Percentiles rank a stretch among this genome's conserved stretches.
These are phyloP conservation scores for Ariolimax columbianus DNA, from an alignment of 2,888 invertebrate genomes.

Conservation along the genomic window DNA sequence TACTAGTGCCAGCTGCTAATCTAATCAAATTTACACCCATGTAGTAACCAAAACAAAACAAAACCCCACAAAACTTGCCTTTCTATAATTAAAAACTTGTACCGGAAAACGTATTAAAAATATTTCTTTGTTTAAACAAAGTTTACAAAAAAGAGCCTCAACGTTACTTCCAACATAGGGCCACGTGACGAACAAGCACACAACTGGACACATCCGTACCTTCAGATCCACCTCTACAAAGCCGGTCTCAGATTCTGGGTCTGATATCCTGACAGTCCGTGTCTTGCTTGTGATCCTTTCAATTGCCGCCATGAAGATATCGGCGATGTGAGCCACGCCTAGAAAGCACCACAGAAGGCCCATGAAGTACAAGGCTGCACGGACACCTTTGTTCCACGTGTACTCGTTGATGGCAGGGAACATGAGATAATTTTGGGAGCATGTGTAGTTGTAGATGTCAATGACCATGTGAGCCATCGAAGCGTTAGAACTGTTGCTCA, in stretches of 20 bases:
- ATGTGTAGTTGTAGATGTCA: constrained; percentile 62
- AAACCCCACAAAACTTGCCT: too few species aligned
- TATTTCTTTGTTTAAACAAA: too few species aligned
- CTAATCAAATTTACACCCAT: too few species aligned
- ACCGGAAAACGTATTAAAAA: too few species aligned
- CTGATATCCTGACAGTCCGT: constrained; percentile 71
- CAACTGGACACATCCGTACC: constrained; percentile 70
- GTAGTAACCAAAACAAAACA: too few species aligned
- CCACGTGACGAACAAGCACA: too few species aligned
- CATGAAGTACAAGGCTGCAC: constrained; percentile 80
- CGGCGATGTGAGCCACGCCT: constrained; percentile 82
- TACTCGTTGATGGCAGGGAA: constrained; percentile 80
- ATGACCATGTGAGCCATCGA: too few species aligned
- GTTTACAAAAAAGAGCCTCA: too few species aligned
- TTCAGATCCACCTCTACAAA: constrained; percentile 80
- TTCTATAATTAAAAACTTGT: too few species aligned
- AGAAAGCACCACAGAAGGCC: constrained; percentile 82
- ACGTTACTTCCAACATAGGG: too few species aligned
- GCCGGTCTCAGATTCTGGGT: constrained; percentile 65
- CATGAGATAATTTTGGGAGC: constrained; percentile 76
- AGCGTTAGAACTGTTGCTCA: too few species aligned
- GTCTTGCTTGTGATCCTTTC: constrained; percentile 82
- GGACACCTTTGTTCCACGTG: constrained; percentile 79
- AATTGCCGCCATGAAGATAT: constrained; percentile 83
- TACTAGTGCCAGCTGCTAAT: too few species aligned